Evolutionary conservation across 2,797 vertebrate genomes (phyloP).

Genomic region (Harpagifer antarcticus): DNA sequence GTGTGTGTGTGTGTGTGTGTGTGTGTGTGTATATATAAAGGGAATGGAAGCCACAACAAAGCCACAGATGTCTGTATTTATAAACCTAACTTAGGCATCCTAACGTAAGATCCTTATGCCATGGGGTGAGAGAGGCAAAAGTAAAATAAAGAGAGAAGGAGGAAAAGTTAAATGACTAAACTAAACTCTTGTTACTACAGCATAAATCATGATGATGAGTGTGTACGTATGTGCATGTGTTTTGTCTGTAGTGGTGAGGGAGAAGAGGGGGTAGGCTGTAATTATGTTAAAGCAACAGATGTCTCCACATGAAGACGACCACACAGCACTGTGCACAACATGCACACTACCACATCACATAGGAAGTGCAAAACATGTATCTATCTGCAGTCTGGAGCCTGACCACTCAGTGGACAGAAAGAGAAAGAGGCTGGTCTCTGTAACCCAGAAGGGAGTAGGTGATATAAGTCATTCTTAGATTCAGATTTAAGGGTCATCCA

Average conservation of each 20-base stretch:
- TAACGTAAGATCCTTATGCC: slow-evolving; percentile 26
- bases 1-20: slow-evolving; percentile 41
- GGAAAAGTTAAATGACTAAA: slow-evolving; percentile 11
- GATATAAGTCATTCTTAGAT: slow-evolving; percentile 4
- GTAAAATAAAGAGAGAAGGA: slow-evolving; percentile 18
- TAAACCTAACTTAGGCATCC: slow-evolving; percentile 18
- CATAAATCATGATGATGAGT: slow-evolving; percentile 1
- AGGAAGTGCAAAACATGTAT: slow-evolving; percentile 30
- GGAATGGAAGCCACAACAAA: slow-evolving; percentile 71
- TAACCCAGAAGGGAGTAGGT: slow-evolving; percentile 1
- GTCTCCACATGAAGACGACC: slow-evolving; percentile 81
- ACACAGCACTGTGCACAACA: slow-evolving; percentile 51
- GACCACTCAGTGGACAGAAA: slow-evolving; percentile 40
- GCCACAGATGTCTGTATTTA: slow-evolving; percentile 53
- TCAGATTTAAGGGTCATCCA: slow-evolving; percentile 35
- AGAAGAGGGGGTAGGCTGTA: slow-evolving; percentile 70
- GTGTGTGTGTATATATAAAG: slow-evolving; percentile 22
- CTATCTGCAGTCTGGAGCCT: slow-evolving; percentile 28
- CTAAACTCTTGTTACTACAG: slow-evolving; percentile 1
- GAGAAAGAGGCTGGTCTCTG: slow-evolving; percentile 31
- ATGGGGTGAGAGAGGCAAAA: slow-evolving; percentile 28
- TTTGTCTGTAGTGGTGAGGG: slow-evolving; percentile 46
- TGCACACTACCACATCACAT: slow-evolving; percentile 67
- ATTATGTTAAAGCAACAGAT: slow-evolving; percentile 82
- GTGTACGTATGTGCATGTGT: slow-evolving; percentile 27